These are phyloP conservation scores for Elymnias hypermnestra DNA, from an alignment of 1,140 invertebrate species.

Conservation along the genomic window DNA sequence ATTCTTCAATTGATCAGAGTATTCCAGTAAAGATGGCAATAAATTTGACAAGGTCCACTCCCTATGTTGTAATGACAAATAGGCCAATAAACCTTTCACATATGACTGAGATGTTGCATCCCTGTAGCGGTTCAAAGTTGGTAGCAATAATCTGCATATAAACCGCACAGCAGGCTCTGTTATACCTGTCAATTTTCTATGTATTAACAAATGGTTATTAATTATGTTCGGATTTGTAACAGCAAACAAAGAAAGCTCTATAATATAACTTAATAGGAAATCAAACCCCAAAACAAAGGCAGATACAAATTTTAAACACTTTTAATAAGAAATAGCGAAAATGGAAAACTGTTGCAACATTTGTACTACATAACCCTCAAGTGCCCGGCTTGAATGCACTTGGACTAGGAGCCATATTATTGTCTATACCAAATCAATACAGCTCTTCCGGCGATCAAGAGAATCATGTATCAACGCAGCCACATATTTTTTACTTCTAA, in stretches of 20 bases:
- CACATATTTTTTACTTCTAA: not conserved
- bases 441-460: conserved; percentile 19
- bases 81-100: conserved; percentile 82
- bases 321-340: too few relatives aligned
- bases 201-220: not conserved
- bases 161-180: conserved; percentile 86
- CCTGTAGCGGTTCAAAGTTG: conserved; percentile 86
- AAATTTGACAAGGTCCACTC: conserved; percentile 84
- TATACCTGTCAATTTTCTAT: conserved; percentile 77
- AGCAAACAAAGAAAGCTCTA: too few relatives aligned
- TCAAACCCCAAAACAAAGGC: too few relatives aligned
- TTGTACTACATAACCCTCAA: too few relatives aligned
- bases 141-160: conserved; percentile 84
- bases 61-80: conserved; percentile 80
- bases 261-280: too few relatives aligned
- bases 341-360: too few relatives aligned
- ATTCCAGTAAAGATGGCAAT: conserved; percentile 77
- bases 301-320: too few relatives aligned
- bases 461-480: conserved; percentile 6
- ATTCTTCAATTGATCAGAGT: conserved; percentile 81
- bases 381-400: conserved; percentile 6
- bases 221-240: too few relatives aligned
- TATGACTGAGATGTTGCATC: conserved; percentile 86
- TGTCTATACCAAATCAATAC: conserved; percentile 44
- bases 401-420: conserved; percentile 11